phyloP scores from a whole-genome alignment of 2,888 invertebrate genomes.

The Tromatobia lineatoria region DNA sequence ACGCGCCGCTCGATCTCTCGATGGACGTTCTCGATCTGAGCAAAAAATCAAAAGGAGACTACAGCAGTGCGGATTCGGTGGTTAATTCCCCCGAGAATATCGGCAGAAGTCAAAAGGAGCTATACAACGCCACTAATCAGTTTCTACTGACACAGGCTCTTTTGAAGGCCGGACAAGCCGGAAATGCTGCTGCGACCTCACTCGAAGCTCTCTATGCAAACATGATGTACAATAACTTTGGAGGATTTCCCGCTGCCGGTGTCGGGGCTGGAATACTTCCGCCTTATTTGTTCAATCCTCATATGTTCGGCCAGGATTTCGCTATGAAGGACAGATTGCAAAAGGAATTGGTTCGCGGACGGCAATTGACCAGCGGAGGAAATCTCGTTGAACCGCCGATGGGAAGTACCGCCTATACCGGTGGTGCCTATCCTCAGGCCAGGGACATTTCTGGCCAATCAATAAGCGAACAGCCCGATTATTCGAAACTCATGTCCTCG shows the following conservation, averaged over 20 bases:
- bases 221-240: constrained; percentile 81
- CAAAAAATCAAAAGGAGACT: constrained; percentile 87
- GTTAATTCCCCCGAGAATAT: constrained; percentile 63
- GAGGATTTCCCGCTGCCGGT: constrained; percentile 84
- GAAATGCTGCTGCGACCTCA: constrained; percentile 72
- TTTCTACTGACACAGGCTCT: constrained; percentile 89
- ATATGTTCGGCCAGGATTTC: constrained; percentile 89
- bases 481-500: constrained; percentile 72
- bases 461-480: constrained; percentile 71
- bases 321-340: constrained; percentile 89
- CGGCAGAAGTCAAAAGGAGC: constrained; percentile 67
- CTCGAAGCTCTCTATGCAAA: constrained; percentile 81
- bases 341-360: constrained; percentile 88
- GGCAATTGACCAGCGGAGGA: constrained; percentile 91
- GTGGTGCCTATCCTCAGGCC: constrained; percentile 68
- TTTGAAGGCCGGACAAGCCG: constrained; percentile 86
- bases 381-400: constrained; percentile 86
- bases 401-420: constrained; percentile 71
- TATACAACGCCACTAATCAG: constrained; percentile 86
- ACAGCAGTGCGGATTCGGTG: constrained; percentile 38
- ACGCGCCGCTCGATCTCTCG: constrained; percentile 90
- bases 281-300: constrained; percentile 89
- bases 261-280: constrained; percentile 87
- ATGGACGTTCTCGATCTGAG: constrained; percentile 94
- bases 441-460: constrained; percentile 68